These are phyloP conservation scores for Paraescarpia echinospica DNA, from an alignment of 1,140 invertebrate genomes.

Conservation along the genomic window DNA sequence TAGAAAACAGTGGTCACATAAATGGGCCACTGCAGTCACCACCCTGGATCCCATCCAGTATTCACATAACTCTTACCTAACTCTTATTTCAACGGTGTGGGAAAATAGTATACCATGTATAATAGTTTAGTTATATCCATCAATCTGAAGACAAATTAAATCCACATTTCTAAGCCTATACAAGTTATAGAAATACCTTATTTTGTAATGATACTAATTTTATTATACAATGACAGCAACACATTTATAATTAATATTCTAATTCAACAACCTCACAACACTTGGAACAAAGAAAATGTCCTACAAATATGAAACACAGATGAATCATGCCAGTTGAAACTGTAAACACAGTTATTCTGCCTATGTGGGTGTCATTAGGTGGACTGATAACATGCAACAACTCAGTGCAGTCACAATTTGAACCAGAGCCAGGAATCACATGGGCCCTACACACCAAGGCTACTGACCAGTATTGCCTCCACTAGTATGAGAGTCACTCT, in stretches of 20 bases:
- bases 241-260: no score
- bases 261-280: no score
- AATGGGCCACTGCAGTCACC: neutral
- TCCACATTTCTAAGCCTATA: neutral
- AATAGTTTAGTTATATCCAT: neutral
- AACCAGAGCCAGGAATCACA: neutral
- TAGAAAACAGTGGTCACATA: neutral
- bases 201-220: neutral
- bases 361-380: no score
- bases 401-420: no score
- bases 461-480: neutral
- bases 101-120: neutral
- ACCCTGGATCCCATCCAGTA: neutral
- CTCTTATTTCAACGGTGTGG: neutral
- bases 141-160: neutral
- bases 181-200: neutral
- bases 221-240: no score
- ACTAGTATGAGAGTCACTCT: neutral
- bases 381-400: no score
- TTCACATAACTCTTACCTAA: no score
- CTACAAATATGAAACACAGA: no score
- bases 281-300: no score
- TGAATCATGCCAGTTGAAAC: no score
- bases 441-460: neutral
- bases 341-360: no score